phyloP scores from a whole-genome alignment of 2,797 vertebrate species.

The Spondyliosoma cantharus region DNA sequence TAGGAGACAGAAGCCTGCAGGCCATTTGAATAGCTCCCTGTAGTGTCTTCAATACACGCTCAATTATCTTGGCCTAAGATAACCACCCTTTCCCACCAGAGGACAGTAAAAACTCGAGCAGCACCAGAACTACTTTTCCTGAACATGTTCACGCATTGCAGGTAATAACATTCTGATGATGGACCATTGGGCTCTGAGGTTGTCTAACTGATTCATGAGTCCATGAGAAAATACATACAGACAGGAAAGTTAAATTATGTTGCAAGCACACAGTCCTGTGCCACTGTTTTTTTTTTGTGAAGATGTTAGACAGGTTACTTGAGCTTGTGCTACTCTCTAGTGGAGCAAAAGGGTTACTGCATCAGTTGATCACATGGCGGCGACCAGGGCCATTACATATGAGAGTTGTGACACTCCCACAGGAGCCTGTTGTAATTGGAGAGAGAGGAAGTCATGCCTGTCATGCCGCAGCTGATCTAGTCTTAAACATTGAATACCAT shows the following conservation, averaged over 20 bases:
- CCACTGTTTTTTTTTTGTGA: neutral
- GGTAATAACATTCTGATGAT: slow-evolving; percentile 14
- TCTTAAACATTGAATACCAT: no score
- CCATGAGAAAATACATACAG: neutral
- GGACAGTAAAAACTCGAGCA: slow-evolving; percentile 36
- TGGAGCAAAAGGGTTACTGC: slow-evolving; percentile 24
- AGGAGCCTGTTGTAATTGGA: no score
- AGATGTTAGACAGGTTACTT: neutral
- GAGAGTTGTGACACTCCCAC: no score
- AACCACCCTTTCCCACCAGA: slow-evolving; percentile 33
- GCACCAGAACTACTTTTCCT: slow-evolving; percentile 5
- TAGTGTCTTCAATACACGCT: slow-evolving; percentile 56
- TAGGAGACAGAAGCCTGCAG: slow-evolving; percentile 28
- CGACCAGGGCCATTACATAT: no score
- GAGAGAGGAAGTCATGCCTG: no score
- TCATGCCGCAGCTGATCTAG: no score
- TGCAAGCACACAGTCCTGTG: neutral
- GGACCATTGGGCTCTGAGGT: no score
- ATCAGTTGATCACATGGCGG: neutral
- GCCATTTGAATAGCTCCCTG: slow-evolving; percentile 29
- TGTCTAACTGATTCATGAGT: slow-evolving; percentile 13
- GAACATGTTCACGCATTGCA: slow-evolving; percentile 33
- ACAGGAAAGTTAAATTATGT: neutral
- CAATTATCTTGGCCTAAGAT: slow-evolving; percentile 56
- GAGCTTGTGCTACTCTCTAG: slow-evolving; percentile 60